Evolutionary conservation across 1,140 invertebrate species (phyloP).

Genomic region (Monomorium pharaonis): DNA sequence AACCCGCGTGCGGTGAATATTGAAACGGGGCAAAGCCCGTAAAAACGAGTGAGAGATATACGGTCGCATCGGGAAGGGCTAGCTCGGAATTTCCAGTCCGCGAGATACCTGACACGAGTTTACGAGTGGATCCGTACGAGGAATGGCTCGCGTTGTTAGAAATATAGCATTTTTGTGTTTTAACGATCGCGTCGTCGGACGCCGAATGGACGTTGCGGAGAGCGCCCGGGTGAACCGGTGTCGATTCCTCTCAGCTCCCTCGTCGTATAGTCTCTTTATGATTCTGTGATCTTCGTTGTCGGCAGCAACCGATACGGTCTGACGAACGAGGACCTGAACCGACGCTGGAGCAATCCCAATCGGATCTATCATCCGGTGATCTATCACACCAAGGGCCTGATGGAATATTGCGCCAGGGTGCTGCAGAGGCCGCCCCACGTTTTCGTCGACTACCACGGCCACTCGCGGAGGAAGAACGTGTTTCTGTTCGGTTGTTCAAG

Average conservation of each 20-base stretch:
- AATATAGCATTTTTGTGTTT: not conserved
- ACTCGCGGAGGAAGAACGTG: constrained; percentile 94
- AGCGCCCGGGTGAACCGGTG: no score
- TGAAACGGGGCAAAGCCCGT: not conserved
- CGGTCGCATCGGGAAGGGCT: not conserved
- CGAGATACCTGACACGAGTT: not conserved
- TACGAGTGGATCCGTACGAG: not conserved
- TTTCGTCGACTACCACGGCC: constrained; percentile 96
- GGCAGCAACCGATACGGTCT: constrained; percentile 92
- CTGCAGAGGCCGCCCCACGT: constrained; percentile 88
- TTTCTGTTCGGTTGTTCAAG: constrained; percentile 95
- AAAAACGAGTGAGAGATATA: constrained; percentile 13
- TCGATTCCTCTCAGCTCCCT: no score
- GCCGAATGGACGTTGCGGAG: no score
- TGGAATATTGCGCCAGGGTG: constrained; percentile 88
- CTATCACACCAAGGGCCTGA: constrained; percentile 91
- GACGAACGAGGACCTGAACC: constrained; percentile 93
- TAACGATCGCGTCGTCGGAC: no score
- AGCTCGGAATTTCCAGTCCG: constrained; percentile 11
- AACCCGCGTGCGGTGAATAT: not conserved
- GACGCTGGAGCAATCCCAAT: constrained; percentile 92
- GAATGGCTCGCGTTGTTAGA: not conserved
- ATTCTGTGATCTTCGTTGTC: constrained; percentile 67
- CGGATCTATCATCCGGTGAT: constrained; percentile 92
- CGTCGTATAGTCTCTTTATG: not conserved